Evolutionary conservation across 2,113 vertebrate species (phyloP), one percentile per base, ranked within the genome.

Genomic region (Tenrec ecaudatus): DNA sequence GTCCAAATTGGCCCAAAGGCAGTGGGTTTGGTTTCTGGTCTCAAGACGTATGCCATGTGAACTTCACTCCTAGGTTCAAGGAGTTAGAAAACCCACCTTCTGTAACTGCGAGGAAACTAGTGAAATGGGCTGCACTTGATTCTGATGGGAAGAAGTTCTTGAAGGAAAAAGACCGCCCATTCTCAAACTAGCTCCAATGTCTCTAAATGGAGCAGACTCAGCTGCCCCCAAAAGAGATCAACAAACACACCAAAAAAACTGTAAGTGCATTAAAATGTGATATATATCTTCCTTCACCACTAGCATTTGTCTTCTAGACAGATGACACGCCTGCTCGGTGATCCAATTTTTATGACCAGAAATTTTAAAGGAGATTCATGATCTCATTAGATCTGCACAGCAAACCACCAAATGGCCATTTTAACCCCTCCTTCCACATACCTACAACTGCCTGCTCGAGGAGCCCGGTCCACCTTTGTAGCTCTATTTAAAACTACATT

Each of bases 111-210:
- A 84, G 4, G 29, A 4, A 93, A 78, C 22, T 0, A 60, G 9
- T 22, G 6, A 92, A 76, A 2, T 75, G 60, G 29, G 29, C 22
- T 75, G 82, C 23, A 40, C 57, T 94, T 79, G 90, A 47, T 91
- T 91, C 91, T 78, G 23, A 75, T 88, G 71, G 57, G 91, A 88
- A 87, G 8, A 27, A 82, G 64, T 82, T 94, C 82, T 53, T 85
- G 17, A 4, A n/a, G 60, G 73, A 60, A 90, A 93, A 73, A 80
- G 6, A 31, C 4, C 40, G 23, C 43, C 62, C 60, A 3, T 79
- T 29, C 33, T 82, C 33, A 62, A 36, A 86, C 87, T 25, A 91
- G 60, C 77, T 76, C 23, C 85, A 90, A 90, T 71, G 68, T 57
- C 53, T 90, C 68, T 79, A 92, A 71, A 78, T 38, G 68, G 76